Evolutionary conservation across 2,888 invertebrate genomes (phyloP), one percentile per base, ranked within the genome.

Genomic region (Microdon myrmicae): DNA sequence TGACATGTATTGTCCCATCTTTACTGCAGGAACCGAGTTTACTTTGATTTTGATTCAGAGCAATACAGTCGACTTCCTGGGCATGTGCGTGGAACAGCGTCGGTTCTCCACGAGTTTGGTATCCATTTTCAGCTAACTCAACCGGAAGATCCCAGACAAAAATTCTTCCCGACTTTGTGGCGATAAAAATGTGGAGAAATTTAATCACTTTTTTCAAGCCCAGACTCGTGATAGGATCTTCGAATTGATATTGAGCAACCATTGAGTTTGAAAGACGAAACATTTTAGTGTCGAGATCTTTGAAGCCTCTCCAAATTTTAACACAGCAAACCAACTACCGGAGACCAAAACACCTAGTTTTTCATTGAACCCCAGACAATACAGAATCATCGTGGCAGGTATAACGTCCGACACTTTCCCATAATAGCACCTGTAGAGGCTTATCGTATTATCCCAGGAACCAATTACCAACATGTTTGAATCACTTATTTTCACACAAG

Each of bases 361-460:
- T 13, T 68, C 48, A 16, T 71, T 48, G 4, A 70, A 49, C 32
- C 67, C 67, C 10, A 94, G 80, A 73, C 89, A 88, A 38, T 88
- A 90, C 22, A 94, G 87, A 2, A 90, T 90, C 75, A 93, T 93
- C 73, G 91, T 90, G 2, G 89, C 91, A 45, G 85, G 82, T 39
- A 90, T 84, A 60, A 84, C 86, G 74, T 90, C 88, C 20, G 88
- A 84, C n/a, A 91, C 83, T 74, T 88, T 83, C 2, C 92, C 92
- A 76, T 89, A 93, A 74, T 92, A 91, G 67, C 92, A 83, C 73
- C 92, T 90, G 74, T 93, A 94, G 69, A 90, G 82, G 73, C 90
- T 87, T 76, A 93, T 86, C 73, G 87, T 87, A 81, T 92, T 92
- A 74, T 92, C 91, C 88, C 90, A 92, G 3, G 90, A 90, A 3